Percentiles rank a stretch among this genome's conserved stretches.
Evolutionary conservation across 2,888 invertebrate genomes (phyloP).

Genomic region (Drosophila atripex): DNA sequence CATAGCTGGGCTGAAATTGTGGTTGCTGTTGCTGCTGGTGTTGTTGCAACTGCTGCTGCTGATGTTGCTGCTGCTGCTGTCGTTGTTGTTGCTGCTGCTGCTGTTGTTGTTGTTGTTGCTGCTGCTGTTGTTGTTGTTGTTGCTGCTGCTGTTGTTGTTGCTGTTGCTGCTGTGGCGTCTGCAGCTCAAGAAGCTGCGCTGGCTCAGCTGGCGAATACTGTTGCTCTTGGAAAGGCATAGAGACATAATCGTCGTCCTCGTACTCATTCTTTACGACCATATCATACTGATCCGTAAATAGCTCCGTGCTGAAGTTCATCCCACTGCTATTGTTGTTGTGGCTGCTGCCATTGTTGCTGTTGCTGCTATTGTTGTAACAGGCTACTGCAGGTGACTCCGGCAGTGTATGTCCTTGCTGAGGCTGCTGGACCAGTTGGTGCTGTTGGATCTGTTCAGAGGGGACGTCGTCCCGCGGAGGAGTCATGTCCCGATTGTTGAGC

Average conservation of each 20-base stretch:
- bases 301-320: conserved; percentile 71
- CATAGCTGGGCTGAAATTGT: conserved; percentile 53
- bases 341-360: conserved; percentile 35
- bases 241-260: conserved; percentile 72
- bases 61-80: too few species aligned
- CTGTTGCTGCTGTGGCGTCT: conserved; percentile 72
- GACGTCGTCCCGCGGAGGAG: conserved; percentile 65
- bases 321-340: conserved; percentile 51
- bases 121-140: conserved; percentile 49
- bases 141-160: conserved; percentile 65
- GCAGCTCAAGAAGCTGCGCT: conserved; percentile 70
- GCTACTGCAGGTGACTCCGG: conserved; percentile 44
- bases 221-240: conserved; percentile 66
- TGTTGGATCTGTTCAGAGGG: conserved; percentile 43
- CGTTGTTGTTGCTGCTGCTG: conserved; percentile 75
- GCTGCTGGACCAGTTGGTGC: conserved; percentile 7
- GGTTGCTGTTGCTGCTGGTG: conserved; percentile 50
- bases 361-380: conserved; percentile 52
- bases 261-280: conserved; percentile 71
- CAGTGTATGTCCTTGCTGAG: conserved; percentile 34
- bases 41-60: too few species aligned
- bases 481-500: conserved; percentile 78
- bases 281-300: conserved; percentile 77
- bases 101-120: conserved; percentile 62
- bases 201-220: conserved; percentile 68